Base-by-base conservation (phyloP, 1,140 invertebrate genomes). In the Nasonia longicornis region DNA sequence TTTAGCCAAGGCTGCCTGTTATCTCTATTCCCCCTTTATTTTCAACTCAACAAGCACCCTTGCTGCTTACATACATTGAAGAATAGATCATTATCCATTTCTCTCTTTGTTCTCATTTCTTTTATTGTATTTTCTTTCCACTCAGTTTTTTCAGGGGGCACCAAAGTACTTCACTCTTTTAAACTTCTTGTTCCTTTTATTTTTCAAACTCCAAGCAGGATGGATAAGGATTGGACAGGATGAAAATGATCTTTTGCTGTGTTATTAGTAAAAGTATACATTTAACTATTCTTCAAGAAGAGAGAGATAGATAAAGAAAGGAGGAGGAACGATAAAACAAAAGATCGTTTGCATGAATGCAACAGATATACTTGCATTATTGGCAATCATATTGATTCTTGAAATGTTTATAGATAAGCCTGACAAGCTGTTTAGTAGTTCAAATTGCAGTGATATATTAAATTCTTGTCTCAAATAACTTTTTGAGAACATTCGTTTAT, bases 111-210 rank as follows among this genome's bases (percentile, higher is more conserved):
- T 80, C 45, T 38, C 38, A 63, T 82, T 64, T 76, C 38, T 85
- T 83, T 86, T 88, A 85, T 85, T 83, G 85, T 87, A 87, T 88
- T 88, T 86, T 89, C 84, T 87, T 87, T 86, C 85, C 74, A 86
- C 76, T 75, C 2, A 16, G 8, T 11, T 73, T 82, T 75, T 85
- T 83, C 86, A 87, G 79, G 84, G 86, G 85, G 84, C 83, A 85
- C 82, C 80, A 52, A 81, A 77, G 71, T 45, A 45, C 38, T 80
- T 81, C 42, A 79, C 77, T 84, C 69, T 52, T 83, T 26, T 26
- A 26, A 26, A 82, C 85, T 73, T 45, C 64, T 73, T 83, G 78
- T 64, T n/a, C 14, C 52, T 64, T 80, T n/a, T 66, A 42, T 70
- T 73, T 69, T 73, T 75, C 48, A 77, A 84, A 83, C 84, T 89